Base-by-base conservation (phyloP, 2,113 vertebrate genomes). In the Cyprinodon brontotheroides region DNA sequence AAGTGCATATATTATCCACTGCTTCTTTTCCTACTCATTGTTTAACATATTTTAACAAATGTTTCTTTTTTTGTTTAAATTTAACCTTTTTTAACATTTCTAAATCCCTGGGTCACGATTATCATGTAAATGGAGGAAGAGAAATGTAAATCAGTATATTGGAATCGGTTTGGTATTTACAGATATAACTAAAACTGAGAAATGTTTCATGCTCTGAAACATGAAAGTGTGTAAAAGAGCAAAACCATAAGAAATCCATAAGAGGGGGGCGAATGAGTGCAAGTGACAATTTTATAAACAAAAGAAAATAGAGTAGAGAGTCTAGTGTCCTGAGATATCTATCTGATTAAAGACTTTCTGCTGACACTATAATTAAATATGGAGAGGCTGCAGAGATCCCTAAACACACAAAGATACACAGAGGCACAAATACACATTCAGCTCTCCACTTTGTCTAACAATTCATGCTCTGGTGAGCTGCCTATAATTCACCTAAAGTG, bases 281-380 rank as follows among this genome's bases (percentile, higher is more conserved):
- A 29, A 13, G 68, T 48, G 40, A 12, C 22, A 22, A 39, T 53
- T 29, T 61, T 64, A 64, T 37, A 61, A 29, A 57, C 68, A 1
- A 53, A 39, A 48, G 48, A 43, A 72, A 77, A 11, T 20, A 38
- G 72, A 78, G 45, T 79, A 74, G 66, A 69, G 75, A 77, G 77
- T 40, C 81, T 60, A 63, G 80, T 43, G 67, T 86, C 74, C 70
- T 68, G 82, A 91, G 85, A 86, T 78, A 78, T 89, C 81, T 64
- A 79, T 79, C 87, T 91, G 89, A 93, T 92, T 91, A 90, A 92
- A 82, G 80, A 89, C 78, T 86, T 89, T 91, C 68, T 73, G 81
- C 76, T 83, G 79, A 86, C 72, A 80, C 76, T 73, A 84, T 90
- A 91, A 93, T 93, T 91, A 91, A 93, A 92, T 81, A 87, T 87